These are phyloP conservation scores for Carcina quercana DNA, from an alignment of 2,888 invertebrate genomes.

Conservation along the genomic window DNA sequence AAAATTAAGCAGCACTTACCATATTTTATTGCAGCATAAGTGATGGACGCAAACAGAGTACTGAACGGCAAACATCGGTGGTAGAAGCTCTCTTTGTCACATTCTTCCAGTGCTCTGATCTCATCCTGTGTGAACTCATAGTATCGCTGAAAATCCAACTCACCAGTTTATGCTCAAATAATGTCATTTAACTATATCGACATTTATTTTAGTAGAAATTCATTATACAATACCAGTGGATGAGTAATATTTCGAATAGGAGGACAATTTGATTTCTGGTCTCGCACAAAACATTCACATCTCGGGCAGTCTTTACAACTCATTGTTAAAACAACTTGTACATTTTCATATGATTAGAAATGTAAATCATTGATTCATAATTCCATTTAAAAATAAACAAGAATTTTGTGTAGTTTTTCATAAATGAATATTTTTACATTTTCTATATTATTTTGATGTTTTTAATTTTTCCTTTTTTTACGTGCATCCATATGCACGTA, in stretches of 20 bases:
- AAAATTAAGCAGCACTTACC: constrained; percentile 55
- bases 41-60: constrained; percentile 74
- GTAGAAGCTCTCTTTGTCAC: constrained; percentile 86
- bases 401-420: too few species aligned
- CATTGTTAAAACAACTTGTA: too few species aligned
- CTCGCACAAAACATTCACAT: too few species aligned
- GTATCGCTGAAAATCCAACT: constrained; percentile 47
- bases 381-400: too few species aligned
- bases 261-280: too few species aligned
- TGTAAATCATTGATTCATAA: constrained; percentile 21
- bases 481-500: too few species aligned
- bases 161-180: background rate
- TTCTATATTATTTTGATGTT: too few species aligned
- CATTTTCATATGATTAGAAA: too few species aligned
- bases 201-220: background rate
- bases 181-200: too few species aligned
- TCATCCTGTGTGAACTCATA: constrained; percentile 84
- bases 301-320: too few species aligned
- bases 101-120: constrained; percentile 80
- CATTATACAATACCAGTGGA: constrained; percentile 41
- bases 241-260: constrained; percentile 47
- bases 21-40: constrained; percentile 78
- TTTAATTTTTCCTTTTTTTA: too few species aligned
- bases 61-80: constrained; percentile 82
- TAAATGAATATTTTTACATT: too few species aligned